phyloP scores from a whole-genome alignment of 2,113 vertebrate genomes.

The Tor tambroides region DNA sequence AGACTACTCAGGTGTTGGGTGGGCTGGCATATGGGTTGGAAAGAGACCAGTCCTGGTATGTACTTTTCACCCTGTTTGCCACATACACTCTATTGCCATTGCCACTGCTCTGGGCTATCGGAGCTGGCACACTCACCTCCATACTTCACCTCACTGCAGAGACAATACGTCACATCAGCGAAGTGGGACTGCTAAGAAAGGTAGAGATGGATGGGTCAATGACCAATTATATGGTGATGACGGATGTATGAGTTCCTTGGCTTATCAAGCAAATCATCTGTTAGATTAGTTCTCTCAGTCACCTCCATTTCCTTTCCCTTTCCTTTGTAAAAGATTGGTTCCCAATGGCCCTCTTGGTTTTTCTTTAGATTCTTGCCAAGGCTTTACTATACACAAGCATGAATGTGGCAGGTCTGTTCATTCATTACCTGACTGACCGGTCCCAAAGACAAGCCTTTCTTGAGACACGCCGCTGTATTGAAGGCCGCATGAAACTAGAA shows the following conservation, averaged over 20 bases:
- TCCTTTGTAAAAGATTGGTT: neutral
- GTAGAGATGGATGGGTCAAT: constrained; percentile 55
- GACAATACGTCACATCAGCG: constrained; percentile 60
- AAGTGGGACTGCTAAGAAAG: constrained; percentile 69
- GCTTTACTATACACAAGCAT: constrained; percentile 91
- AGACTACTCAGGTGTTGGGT: constrained; percentile 74
- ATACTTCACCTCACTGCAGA: constrained; percentile 71
- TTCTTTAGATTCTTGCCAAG: constrained; percentile 85
- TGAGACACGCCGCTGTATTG: constrained; percentile 92
- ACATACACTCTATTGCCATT: constrained; percentile 79
- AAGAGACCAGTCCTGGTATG: constrained; percentile 77
- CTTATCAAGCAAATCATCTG: neutral
- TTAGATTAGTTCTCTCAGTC: neutral
- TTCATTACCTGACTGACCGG: constrained; percentile 93
- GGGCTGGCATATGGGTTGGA: constrained; percentile 75
- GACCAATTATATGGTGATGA: neutral
- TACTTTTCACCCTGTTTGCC: constrained; percentile 77
- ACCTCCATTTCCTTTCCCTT: neutral
- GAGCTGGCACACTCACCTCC: constrained; percentile 73
- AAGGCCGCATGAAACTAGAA: constrained; percentile 90
- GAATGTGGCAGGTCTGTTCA: constrained; percentile 96
- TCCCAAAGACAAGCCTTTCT: constrained; percentile 94
- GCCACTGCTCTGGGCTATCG: constrained; percentile 78
- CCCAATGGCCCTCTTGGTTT: neutral
- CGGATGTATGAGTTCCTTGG: neutral